Evolutionary conservation across 2,888 invertebrate species (phyloP), one percentile per base, ranked within the genome.

Genomic region (Spatulosminthurus flaviceps): DNA sequence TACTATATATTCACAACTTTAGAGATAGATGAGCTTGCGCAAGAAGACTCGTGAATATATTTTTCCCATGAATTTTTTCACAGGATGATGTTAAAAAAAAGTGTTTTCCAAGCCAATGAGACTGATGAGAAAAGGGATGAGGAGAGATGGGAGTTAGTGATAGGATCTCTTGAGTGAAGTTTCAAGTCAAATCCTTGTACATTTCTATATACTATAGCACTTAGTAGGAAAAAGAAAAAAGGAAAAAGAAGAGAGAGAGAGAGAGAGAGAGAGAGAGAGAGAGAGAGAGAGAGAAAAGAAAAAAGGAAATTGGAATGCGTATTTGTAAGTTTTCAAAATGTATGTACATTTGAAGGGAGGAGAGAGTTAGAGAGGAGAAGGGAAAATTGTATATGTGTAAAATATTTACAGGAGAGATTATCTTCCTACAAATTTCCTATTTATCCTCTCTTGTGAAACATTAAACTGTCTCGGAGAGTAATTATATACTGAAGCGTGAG

Each of bases 381-480:
- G n/a, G n/a, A n/a, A n/a, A n/a, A n/a, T n/a, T n/a, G n/a, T n/a
- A 29, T 26, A 19, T 24, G 34, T 26, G 24, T 22, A 26, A 67
- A 67, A 26, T 7, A 5, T 22, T 11, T 22, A 26, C 7, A 16
- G 26, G 26, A 21, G 26, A 26, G 69, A 26, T 28, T 29, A 71
- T 9, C 9, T 51, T 51, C 5, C 51, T 11, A 51, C 51, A 51
- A 19, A 19, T 11, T 51, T 51, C n/a, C 24, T 64, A 64, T 64
- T 64, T 64, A 64, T 64, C 64, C 64, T 64, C 51, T 64, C 64
- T 64, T 26, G 64, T 64, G 64, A 64, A 64, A 64, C 24, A 64
- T 64, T 64, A 64, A 64, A 64, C 64, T 64, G 64, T 26, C 64
- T 26, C 21, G 64, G 2, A 4, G 51, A 51, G 24, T 64, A 64